Conservation (phyloP, 2,797 vertebrate species). For the Lutra lutra region DNA sequence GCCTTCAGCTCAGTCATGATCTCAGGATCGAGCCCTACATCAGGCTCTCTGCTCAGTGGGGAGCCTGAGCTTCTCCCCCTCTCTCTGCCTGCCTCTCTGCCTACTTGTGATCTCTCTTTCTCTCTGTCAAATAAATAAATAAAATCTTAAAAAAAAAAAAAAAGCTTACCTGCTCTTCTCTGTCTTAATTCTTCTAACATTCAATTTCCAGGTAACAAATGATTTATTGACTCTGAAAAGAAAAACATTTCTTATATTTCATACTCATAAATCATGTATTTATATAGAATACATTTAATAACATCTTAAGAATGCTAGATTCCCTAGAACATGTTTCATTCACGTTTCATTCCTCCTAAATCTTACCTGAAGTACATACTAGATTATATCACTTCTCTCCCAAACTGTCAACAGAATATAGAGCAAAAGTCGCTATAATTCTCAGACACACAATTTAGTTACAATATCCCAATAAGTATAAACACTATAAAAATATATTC, state of each 20-base stretch:
- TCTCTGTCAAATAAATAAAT: too few relatives aligned
- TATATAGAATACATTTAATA: neutral
- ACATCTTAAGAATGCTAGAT: slow-evolving; percentile 14
- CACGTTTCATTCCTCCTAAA: neutral
- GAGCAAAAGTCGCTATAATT: neutral
- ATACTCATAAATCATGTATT: neutral
- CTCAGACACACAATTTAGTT: neutral
- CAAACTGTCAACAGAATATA: neutral
- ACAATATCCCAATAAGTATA: slow-evolving; percentile 22
- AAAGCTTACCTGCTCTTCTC: slow-evolving; percentile 75
- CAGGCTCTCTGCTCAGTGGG: too few relatives aligned
- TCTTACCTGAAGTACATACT: slow-evolving; percentile 3
- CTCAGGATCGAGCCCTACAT: too few relatives aligned
- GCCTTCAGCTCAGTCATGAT: too few relatives aligned
- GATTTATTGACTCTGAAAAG: slow-evolving; percentile 83
- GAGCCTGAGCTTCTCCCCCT: too few relatives aligned
- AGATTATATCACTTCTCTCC: neutral
- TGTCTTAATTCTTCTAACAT: slow-evolving; percentile 78
- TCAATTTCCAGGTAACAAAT: slow-evolving; percentile 84
- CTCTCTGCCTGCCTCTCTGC: too few relatives aligned
- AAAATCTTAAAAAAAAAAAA: too few relatives aligned
- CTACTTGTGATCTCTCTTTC: too few relatives aligned
- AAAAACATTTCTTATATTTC: slow-evolving; percentile 57
- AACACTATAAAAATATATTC: neutral
- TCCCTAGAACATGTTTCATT: neutral